Conservation (phyloP, 2,113 vertebrate species). For the Blennius ocellaris region DNA sequence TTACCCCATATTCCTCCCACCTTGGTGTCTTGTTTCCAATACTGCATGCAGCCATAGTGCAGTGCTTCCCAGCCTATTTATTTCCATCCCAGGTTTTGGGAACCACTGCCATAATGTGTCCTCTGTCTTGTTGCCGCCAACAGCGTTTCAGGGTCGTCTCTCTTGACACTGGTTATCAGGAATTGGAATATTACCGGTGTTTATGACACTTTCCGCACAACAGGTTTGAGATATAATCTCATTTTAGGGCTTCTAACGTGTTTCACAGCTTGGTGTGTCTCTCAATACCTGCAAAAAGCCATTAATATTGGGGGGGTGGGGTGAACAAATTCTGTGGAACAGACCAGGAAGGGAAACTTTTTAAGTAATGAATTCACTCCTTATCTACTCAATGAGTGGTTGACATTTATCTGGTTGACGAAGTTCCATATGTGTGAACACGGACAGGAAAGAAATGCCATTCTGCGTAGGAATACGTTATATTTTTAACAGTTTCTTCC, state of each 20-base stretch:
- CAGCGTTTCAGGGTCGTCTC: neutral
- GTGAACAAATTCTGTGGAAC: too few species aligned
- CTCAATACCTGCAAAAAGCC: neutral
- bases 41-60: slow-evolving; percentile 5
- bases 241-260: neutral
- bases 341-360: too few species aligned
- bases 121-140: neutral
- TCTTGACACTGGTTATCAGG: slow-evolving; percentile 5
- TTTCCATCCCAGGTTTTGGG: too few species aligned
- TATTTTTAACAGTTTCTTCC: too few species aligned
- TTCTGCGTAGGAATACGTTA: too few species aligned
- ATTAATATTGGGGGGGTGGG: too few species aligned
- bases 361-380: too few species aligned
- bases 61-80: too few species aligned
- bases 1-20: slow-evolving; percentile 25
- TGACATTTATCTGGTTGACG: too few species aligned
- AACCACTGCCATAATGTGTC: neutral
- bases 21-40: slow-evolving; percentile 43
- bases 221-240: slow-evolving; percentile 5
- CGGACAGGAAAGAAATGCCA: too few species aligned
- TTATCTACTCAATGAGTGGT: too few species aligned
- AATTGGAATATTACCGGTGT: neutral
- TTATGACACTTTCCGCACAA: slow-evolving; percentile 1
- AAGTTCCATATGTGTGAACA: too few species aligned
- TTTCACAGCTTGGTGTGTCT: neutral